phyloP scores from a whole-genome alignment of 2,113 vertebrate species.

The Collichthys lucidus region DNA sequence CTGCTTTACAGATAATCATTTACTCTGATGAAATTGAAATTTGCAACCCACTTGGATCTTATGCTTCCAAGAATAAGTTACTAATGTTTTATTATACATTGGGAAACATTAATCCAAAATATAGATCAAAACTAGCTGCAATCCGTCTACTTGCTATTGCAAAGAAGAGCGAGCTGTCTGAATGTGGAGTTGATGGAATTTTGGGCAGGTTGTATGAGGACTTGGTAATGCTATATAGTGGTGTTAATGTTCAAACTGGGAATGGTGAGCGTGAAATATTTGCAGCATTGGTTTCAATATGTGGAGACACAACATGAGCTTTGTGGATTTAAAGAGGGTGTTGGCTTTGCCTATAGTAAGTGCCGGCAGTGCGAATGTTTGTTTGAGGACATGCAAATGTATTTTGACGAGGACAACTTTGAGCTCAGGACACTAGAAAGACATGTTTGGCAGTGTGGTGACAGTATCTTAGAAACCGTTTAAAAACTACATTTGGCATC shows the following conservation, averaged over 20 bases:
- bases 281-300: no score
- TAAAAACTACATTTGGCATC: slow-evolving; percentile 9
- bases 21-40: slow-evolving; percentile 41
- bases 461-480: slow-evolving; percentile 3
- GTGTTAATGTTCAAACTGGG: neutral
- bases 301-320: no score
- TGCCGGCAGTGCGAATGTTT: no score
- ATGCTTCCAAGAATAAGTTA: slow-evolving; percentile 35
- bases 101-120: slow-evolving; percentile 34
- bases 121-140: slow-evolving; percentile 18
- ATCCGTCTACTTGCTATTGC: slow-evolving; percentile 15
- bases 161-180: neutral
- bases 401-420: slow-evolving; percentile 7
- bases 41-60: slow-evolving; percentile 21
- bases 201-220: slow-evolving; percentile 22
- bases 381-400: slow-evolving; percentile 15
- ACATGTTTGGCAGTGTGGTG: slow-evolving; percentile 3
- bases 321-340: no score
- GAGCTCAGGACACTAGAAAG: neutral
- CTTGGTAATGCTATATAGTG: slow-evolving; percentile 5
- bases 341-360: no score
- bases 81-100: slow-evolving; percentile 39
- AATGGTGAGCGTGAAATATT: no score
- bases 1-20: slow-evolving; percentile 34
- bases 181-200: slow-evolving; percentile 32